A percentile compares a stretch with the other conserved stretches of the same genome.
Conservation (phyloP, 2,113 vertebrate species). For the Alligator sinensis region DNA sequence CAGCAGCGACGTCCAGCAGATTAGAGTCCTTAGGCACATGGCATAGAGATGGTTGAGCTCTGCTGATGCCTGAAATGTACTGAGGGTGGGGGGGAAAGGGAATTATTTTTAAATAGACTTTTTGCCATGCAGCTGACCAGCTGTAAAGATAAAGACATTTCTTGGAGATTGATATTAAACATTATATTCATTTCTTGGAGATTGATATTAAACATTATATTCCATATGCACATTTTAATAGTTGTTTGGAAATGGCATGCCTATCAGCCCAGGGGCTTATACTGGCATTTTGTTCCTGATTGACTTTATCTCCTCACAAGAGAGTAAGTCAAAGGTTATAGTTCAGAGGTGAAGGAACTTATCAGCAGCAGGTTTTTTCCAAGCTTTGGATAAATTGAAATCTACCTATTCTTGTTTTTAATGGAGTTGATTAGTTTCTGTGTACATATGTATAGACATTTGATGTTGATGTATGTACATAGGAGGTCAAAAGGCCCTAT, state of each 20-base stretch:
- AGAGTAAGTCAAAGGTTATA: constrained; percentile 71
- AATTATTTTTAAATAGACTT: background rate
- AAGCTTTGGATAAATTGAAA: constrained; percentile 13
- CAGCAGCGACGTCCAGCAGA: background rate
- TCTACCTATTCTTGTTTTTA: background rate
- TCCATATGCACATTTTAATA: constrained; percentile 58
- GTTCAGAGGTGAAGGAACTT: constrained; percentile 66
- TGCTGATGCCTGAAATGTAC: background rate
- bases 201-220: constrained; percentile 75
- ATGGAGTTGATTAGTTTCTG: background rate
- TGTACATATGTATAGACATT: background rate
- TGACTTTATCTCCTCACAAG: constrained; percentile 57
- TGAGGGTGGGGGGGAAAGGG: background rate
- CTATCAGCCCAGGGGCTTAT: constrained; percentile 27
- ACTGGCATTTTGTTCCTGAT: constrained; percentile 75
- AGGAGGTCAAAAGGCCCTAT: background rate
- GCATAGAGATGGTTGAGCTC: background rate
- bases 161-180: constrained; percentile 69
- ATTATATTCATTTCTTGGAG: constrained; percentile 61
- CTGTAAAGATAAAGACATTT: background rate
- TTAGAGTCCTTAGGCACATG: background rate
- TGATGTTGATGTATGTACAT: background rate
- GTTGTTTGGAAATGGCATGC: constrained; percentile 74
- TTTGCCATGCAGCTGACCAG: background rate
- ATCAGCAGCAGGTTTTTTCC: constrained; percentile 63